phyloP scores from a whole-genome alignment of 2,113 vertebrate species.

The Corynorhinus townsendii region DNA sequence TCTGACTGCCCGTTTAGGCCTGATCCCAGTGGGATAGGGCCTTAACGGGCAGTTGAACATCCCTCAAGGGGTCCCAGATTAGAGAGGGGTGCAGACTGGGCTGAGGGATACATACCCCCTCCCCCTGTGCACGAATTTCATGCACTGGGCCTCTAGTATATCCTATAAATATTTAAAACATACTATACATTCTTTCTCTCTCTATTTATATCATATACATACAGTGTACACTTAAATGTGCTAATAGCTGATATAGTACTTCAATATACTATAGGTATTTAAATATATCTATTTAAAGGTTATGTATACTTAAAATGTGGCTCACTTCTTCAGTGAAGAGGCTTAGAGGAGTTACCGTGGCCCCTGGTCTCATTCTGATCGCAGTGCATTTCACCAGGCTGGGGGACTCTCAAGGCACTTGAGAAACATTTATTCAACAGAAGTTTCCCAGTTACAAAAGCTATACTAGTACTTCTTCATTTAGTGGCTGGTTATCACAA shows the following conservation, averaged over 20 bases:
- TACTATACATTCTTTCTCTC: not conserved
- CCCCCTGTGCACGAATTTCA: no score
- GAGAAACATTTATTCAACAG: not conserved
- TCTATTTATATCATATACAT: not conserved
- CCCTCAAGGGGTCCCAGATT: no score
- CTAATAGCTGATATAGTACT: not conserved
- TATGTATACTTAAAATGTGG: not conserved
- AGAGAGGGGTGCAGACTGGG: no score
- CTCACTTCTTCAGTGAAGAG: not conserved
- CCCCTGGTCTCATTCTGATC: not conserved
- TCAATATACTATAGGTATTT: not conserved
- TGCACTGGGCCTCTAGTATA: not conserved
- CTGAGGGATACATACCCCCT: no score
- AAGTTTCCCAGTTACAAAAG: not conserved
- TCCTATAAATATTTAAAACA: not conserved
- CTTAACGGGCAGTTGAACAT: no score
- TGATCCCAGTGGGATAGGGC: no score
- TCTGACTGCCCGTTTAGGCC: no score
- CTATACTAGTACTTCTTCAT: no score
- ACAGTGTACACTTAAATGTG: not conserved
- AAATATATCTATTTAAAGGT: not conserved
- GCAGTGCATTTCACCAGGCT: not conserved
- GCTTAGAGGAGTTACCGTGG: not conserved
- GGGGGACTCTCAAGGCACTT: not conserved
- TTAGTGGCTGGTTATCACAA: not conserved